Base-by-base conservation (phyloP, 2,797 vertebrate genomes). In the Lagocephalus sceleratus region DNA sequence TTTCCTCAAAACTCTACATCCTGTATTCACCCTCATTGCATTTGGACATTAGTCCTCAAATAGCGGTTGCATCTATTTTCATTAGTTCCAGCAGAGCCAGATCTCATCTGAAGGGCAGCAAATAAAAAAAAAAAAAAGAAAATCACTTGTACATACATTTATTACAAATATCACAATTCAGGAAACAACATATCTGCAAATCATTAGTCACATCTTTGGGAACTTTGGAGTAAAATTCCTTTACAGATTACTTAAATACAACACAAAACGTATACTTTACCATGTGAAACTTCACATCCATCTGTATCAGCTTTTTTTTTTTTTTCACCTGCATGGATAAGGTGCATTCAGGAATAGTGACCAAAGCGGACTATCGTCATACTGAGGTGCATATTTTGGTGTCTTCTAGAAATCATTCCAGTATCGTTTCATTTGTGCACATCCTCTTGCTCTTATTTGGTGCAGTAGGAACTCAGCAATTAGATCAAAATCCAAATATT, bases 101-200 rank as follows among this genome's bases (percentile, higher is more conserved):
- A 29, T 9, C 2, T 25, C 8, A 8, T 25, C 26, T 29, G 26
- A 9, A 29, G 26, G 26, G 26, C 26, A 29, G 26, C 26, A 11
- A 40, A 3, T 40, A 5, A 5, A 40, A 40, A 40, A 5, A 42
- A 9, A 19, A n/a, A 43, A 22, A 35, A 25, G 21, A 19, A 20
- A 43, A 63, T 68, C 68, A 86, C 83, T 81, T 78, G 40, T 78
- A 89, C 86, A 89, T 77, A 88, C 81, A 83, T 91, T 91, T 91
- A 91, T 90, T 91, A 90, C 86, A 92, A 92, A 91, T 89, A 84
- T 86, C 85, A 91, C 84, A 88, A 86, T 82, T 81, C 85, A 89
- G 76, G 85, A 89, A 88, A 87, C 73, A 85, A 81, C 67, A 66
- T 71, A 68, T 83, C 60, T 73, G 82, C 75, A 83, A 48, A 78